Base-by-base conservation (phyloP, 2,113 vertebrate species). In the Neoarius graeffei region DNA sequence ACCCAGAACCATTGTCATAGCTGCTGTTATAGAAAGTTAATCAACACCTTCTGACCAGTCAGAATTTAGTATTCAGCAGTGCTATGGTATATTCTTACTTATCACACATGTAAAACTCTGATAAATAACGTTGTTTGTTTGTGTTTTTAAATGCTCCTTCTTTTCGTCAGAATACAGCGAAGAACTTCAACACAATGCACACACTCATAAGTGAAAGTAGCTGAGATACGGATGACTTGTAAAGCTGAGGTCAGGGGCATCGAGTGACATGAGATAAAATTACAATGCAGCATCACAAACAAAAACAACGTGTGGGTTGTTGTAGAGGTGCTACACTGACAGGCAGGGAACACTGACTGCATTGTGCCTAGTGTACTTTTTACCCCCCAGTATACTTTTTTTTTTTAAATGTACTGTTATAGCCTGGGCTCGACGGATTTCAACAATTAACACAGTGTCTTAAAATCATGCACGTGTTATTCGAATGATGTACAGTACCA, bases 211-310 rank as follows among this genome's bases (percentile, higher is more conserved):
- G 76, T 64, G 60, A 86, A 80, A 80, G 76, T 86, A 66, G 42
- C 77, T 4, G 54, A 67, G 76, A 56, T 80, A 80, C 20, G 60
- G 50, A 69, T 81, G 30, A 86, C 52, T 67, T 69, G 76, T 13
- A 81, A 25, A 25, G 60, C 50, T 81, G 76, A 81, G 77, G 85
- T 81, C 77, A 87, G 52, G 57, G 77, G 27, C 27, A 42, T 87
- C 52, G 54, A 7, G 86, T 83, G 77, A 82, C 52, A 27, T 5
- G 79, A 81, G 30, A 59, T 82, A 59, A 54, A 30, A 71, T 71
- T 42, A 81, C 76, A 56, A 48, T 66, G 50, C 48, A 14, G 67
- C 67, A 59, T 85, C 23, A 42, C 54, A 74, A 73, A 85, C 84
- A 17, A 35, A 54, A 54, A 81, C 48, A 56, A 81, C 27, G 23